Conservation (phyloP, 2,797 vertebrate genomes). For the Morus bassanus region DNA sequence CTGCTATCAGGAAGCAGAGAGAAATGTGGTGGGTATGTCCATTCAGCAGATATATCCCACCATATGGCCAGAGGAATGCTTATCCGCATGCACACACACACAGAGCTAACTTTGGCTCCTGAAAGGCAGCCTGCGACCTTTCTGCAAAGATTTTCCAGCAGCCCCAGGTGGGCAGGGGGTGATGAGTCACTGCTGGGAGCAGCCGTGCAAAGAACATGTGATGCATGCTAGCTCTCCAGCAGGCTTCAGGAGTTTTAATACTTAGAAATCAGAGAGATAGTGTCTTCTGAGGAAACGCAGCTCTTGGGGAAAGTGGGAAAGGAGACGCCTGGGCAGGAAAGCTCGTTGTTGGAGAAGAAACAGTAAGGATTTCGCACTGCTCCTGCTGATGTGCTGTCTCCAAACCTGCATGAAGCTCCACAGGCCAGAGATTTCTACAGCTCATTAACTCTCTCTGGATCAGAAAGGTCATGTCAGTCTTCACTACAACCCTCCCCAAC, state of each 20-base stretch:
- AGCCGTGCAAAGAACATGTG: not conserved
- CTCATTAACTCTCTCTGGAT: not conserved
- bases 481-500: not conserved
- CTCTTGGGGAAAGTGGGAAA: not conserved
- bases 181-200: conserved; percentile 41
- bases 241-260: not conserved
- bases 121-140: not conserved
- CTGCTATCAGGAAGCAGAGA: not conserved
- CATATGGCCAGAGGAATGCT: conserved; percentile 23
- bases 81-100: not conserved
- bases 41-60: not conserved
- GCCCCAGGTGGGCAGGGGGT: conserved; percentile 42
- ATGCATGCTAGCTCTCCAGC: not conserved
- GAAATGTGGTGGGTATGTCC: not conserved
- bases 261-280: not conserved
- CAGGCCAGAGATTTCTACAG: not conserved
- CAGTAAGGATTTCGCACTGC: not conserved
- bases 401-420: rapidly evolving
- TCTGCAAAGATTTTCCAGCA: not conserved
- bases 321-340: not conserved
- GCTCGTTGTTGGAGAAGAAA: not conserved
- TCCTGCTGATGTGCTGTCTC: not conserved
- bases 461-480: not conserved
- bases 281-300: not conserved
- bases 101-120: conserved; percentile 30